Evolutionary conservation across 2,113 vertebrate genomes (phyloP).

Genomic region (Varanus salvator): DNA sequence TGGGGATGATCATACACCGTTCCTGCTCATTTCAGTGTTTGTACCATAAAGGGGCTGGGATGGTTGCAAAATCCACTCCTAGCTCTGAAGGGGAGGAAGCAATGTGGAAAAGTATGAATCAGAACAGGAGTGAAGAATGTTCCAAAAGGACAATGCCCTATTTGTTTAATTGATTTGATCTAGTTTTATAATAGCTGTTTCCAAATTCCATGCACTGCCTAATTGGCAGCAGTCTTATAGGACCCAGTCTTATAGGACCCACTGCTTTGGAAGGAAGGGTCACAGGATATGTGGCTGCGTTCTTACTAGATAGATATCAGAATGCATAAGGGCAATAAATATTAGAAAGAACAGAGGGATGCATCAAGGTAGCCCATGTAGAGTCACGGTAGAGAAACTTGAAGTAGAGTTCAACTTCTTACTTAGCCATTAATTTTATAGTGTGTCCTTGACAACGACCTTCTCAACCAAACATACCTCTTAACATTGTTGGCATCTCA

Average conservation of each 20-base stretch:
- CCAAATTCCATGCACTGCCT: not conserved
- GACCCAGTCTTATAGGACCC: not conserved
- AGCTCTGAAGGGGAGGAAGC: not conserved
- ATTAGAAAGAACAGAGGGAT: not conserved
- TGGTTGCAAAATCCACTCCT: not conserved
- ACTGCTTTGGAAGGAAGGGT: not conserved
- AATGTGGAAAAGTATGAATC: not conserved
- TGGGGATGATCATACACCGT: not conserved
- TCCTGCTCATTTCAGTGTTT: not conserved
- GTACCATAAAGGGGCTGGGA: not conserved
- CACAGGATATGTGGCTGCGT: not conserved
- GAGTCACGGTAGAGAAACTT: not conserved
- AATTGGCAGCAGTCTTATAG: not conserved
- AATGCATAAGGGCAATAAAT: not conserved
- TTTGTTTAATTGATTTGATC: not conserved
- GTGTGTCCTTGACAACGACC: not conserved
- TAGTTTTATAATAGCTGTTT: not conserved
- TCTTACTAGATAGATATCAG: not conserved
- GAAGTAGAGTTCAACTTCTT: not conserved
- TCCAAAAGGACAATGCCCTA: not conserved
- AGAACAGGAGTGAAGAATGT: not conserved
- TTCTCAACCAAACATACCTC: not conserved
- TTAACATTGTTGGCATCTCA: not conserved
- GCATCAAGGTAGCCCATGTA: not conserved
- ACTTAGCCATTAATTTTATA: not conserved